Percentiles rank a stretch among this genome's conserved stretches.
Evolutionary conservation across 2,797 vertebrate genomes (phyloP).

Genomic region (Natrix natrix): DNA sequence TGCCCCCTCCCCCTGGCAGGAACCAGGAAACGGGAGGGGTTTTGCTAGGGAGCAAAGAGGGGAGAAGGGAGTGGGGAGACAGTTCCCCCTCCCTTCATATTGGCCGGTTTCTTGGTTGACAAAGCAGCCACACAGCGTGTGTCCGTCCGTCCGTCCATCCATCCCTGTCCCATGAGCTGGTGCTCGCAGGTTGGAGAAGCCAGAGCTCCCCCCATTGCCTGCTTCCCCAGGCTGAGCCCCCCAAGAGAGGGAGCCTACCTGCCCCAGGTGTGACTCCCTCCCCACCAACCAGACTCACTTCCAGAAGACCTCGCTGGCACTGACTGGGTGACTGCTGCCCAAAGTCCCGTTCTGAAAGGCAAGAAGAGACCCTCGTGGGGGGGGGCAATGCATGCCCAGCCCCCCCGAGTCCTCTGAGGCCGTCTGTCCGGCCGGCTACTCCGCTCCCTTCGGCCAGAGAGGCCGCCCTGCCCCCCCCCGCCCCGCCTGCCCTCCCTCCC

Average conservation of each 20-base stretch:
- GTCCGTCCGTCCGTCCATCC: too few species aligned
- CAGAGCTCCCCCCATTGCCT: not conserved
- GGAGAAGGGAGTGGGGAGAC: too few species aligned
- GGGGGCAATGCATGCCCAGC: not conserved
- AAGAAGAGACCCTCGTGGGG: not conserved
- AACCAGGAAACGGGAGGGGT: not conserved
- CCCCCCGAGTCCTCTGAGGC: fast-evolving
- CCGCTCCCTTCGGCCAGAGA: fast-evolving
- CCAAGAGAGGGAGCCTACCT: not conserved
- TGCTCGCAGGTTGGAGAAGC: not conserved
- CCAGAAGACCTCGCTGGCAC: slow-evolving; percentile 82
- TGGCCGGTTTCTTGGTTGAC: not conserved
- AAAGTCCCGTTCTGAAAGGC: slow-evolving; percentile 23
- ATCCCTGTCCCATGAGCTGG: not conserved
- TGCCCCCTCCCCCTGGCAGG: not conserved
- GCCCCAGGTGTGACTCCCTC: fast-evolving
- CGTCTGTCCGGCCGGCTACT: fast-evolving
- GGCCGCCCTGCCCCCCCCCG: too few species aligned
- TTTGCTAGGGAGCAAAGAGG: not conserved
- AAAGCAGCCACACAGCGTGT: not conserved
- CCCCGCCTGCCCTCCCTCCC: not conserved
- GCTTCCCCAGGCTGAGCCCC: not conserved
- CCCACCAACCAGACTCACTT: slow-evolving; percentile 73
- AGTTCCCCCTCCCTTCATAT: not conserved
- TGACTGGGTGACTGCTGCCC: slow-evolving; percentile 41